Evolutionary conservation across 2,888 invertebrate species (phyloP).

Genomic region (Brachylomia viminalis): DNA sequence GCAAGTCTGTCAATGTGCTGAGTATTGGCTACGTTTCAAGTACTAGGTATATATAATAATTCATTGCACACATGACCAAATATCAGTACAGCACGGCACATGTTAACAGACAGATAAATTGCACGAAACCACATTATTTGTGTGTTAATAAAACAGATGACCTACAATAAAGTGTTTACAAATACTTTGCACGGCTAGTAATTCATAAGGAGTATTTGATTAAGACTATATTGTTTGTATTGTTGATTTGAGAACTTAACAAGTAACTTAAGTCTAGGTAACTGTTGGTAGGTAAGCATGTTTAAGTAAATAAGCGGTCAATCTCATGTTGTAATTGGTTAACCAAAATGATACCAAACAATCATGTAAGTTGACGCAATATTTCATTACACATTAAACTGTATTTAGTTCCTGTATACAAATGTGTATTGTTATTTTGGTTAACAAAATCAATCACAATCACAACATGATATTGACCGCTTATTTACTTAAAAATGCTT

Average conservation of each 20-base stretch:
- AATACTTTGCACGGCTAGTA: conserved; percentile 11
- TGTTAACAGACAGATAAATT: conserved; percentile 43
- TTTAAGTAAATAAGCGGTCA: conserved; percentile 1
- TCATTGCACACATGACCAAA: conserved; percentile 35
- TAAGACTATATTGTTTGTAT: background rate
- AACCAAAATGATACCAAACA: background rate
- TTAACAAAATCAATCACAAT: too few relatives aligned
- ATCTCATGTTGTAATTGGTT: background rate
- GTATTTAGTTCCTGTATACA: background rate
- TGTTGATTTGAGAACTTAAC: conserved; percentile 1
- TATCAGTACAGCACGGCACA: conserved; percentile 36
- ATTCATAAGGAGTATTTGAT: conserved; percentile 7
- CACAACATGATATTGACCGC: too few relatives aligned
- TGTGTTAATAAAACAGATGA: conserved; percentile 38
- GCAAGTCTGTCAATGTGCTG: conserved; percentile 7
- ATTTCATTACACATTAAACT: background rate
- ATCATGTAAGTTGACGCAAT: background rate
- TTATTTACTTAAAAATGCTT: too few relatives aligned
- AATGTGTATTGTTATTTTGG: background rate
- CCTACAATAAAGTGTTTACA: conserved; percentile 33
- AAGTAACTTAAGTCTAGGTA: background rate
- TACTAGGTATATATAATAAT: conserved; percentile 20
- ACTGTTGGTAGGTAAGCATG: background rate
- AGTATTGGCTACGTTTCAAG: conserved; percentile 58
- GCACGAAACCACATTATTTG: conserved; percentile 31